Conservation (phyloP, 2,797 vertebrate species). For the Allobates femoralis region DNA sequence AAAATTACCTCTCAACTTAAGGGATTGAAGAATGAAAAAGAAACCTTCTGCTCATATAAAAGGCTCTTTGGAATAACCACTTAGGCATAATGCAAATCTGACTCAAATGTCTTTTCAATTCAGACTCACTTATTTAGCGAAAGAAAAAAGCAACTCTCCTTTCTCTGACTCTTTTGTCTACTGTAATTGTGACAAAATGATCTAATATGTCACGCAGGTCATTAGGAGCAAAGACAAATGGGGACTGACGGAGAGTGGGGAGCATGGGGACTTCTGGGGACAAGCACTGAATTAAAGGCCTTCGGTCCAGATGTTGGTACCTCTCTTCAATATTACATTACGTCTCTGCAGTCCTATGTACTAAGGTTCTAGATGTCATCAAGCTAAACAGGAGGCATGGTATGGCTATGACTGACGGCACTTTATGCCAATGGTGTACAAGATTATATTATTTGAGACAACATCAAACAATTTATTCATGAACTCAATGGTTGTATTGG, state of each 20-base stretch:
- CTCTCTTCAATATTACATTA: background rate
- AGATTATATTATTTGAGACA: background rate
- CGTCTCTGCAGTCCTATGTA: background rate
- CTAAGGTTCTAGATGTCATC: background rate
- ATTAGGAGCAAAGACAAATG: slow-evolving; percentile 62
- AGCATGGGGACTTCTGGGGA: slow-evolving; percentile 50
- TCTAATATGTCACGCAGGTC: slow-evolving; percentile 62
- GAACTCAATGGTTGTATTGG: slow-evolving; percentile 9
- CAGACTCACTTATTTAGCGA: slow-evolving; percentile 56
- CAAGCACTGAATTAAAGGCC: slow-evolving; percentile 22
- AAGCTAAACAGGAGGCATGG: background rate
- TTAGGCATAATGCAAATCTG: slow-evolving; percentile 60
- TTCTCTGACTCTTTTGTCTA: slow-evolving; percentile 57
- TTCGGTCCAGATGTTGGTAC: slow-evolving; percentile 20
- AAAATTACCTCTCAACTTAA: slow-evolving; percentile 61
- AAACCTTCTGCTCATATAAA: slow-evolving; percentile 53
- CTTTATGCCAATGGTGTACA: no score
- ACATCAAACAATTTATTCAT: background rate
- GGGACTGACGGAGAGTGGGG: slow-evolving; percentile 31
- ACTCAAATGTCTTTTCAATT: slow-evolving; percentile 62
- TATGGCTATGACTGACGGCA: background rate
- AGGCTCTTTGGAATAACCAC: slow-evolving; percentile 59
- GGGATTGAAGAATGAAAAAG: slow-evolving; percentile 49
- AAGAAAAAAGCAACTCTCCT: slow-evolving; percentile 43
- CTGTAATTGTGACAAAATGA: slow-evolving; percentile 62